Evolutionary conservation across 2,113 vertebrate genomes (phyloP).

Genomic region (Sturnus vulgaris): DNA sequence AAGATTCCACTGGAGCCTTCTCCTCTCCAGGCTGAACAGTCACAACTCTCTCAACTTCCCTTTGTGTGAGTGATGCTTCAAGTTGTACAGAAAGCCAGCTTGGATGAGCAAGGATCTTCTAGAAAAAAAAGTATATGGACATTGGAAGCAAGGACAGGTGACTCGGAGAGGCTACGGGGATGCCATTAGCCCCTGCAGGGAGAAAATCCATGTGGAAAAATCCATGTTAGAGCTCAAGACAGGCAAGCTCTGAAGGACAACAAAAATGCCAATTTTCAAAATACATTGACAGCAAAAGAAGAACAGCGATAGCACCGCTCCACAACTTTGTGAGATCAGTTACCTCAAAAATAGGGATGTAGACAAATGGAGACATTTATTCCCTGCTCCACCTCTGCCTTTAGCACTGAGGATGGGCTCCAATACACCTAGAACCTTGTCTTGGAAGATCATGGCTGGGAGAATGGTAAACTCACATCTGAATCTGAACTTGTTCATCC

Average conservation of each 20-base stretch:
- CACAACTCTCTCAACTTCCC: not conserved
- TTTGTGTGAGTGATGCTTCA: not conserved
- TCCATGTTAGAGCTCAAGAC: not conserved
- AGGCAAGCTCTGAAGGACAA: not conserved
- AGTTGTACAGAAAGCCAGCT: not conserved
- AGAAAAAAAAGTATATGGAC: not conserved
- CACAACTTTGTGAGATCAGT: not conserved
- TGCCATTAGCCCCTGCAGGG: not conserved
- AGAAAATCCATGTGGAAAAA: not conserved
- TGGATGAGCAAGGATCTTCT: not conserved
- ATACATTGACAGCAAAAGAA: not conserved
- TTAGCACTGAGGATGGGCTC: fast-evolving
- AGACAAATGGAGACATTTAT: not conserved
- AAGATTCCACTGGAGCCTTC: not conserved
- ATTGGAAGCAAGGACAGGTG: not conserved
- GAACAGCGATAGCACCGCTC: not conserved
- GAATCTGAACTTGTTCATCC: not conserved
- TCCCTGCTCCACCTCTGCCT: not conserved
- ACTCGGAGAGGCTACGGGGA: not conserved
- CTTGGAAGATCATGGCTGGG: not conserved
- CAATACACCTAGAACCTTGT: not conserved
- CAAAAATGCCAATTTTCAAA: not conserved
- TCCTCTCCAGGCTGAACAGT: not conserved
- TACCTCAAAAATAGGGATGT: not conserved
- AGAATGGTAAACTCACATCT: not conserved